phyloP scores from a whole-genome alignment of 2,888 invertebrate species.

The Nephrotoma guestfalica region DNA sequence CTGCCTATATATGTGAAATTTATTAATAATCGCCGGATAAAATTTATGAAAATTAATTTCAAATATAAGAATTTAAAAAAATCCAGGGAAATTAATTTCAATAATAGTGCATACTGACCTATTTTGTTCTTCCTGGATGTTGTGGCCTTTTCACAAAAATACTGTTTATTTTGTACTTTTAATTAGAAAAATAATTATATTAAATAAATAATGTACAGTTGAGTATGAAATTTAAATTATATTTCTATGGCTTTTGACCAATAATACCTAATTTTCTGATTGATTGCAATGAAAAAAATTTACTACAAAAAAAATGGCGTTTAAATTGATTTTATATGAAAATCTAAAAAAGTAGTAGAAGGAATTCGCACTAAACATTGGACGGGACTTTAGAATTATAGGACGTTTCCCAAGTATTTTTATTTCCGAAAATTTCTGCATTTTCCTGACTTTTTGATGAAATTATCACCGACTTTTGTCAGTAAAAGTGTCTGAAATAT shows the following conservation, averaged over 20 bases:
- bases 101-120: neutral
- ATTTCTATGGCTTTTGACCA: neutral
- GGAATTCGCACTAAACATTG: too few species aligned
- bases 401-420: too few species aligned
- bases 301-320: neutral
- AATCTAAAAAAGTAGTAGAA: neutral
- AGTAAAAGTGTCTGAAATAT: too few species aligned
- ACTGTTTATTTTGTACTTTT: neutral
- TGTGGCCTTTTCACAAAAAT: neutral
- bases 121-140: neutral
- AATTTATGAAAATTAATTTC: neutral
- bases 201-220: neutral
- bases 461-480: too few species aligned
- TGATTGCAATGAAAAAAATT: neutral
- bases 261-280: neutral
- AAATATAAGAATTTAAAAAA: neutral
- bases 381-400: too few species aligned
- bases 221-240: neutral
- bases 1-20: too few species aligned
- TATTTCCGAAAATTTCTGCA: too few species aligned
- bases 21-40: neutral
- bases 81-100: neutral
- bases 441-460: too few species aligned
- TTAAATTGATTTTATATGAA: neutral
- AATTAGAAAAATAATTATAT: neutral